These are phyloP conservation scores for Gila robusta DNA, from an alignment of 2,797 vertebrate genomes.

Conservation along the genomic window DNA sequence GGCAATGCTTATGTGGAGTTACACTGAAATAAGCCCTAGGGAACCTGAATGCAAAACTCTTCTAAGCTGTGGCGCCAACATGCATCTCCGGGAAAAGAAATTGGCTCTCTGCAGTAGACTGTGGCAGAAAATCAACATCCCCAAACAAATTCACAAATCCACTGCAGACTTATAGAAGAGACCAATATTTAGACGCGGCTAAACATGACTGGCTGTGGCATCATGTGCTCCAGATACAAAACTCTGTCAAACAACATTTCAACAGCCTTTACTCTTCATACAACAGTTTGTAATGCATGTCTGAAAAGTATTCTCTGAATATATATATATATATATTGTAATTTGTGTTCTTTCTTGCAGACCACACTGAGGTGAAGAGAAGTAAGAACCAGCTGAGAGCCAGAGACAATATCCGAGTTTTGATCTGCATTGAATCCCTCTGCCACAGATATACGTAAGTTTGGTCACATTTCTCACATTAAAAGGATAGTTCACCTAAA, in stretches of 20 bases:
- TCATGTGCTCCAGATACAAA: constrained; percentile 47
- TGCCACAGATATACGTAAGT: constrained; percentile 94
- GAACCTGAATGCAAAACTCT: constrained; percentile 53
- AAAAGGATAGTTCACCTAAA: not conserved
- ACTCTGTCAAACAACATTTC: constrained; percentile 54
- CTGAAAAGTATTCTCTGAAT: constrained; percentile 8
- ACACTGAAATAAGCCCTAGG: constrained; percentile 49
- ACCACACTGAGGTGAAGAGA: constrained; percentile 89
- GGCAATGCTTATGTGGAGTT: constrained; percentile 42
- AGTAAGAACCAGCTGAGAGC: constrained; percentile 85
- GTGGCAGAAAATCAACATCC: constrained; percentile 53
- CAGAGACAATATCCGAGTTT: constrained; percentile 85
- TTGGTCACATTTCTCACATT: not conserved
- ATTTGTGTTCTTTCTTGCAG: constrained; percentile 71
- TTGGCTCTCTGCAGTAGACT: constrained; percentile 46
- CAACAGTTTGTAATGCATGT: constrained; percentile 21
- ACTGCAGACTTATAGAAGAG: constrained; percentile 31
- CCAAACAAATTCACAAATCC: constrained; percentile 50
- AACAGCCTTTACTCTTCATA: constrained; percentile 34
- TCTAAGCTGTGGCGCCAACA: constrained; percentile 50
- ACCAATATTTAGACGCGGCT: constrained; percentile 13
- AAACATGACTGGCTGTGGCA: constrained; percentile 35
- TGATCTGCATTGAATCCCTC: constrained; percentile 95
- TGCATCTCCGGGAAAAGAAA: constrained; percentile 34
- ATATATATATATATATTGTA: not conserved